Evolutionary conservation across 1,140 invertebrate species (phyloP).

Genomic region (Zaprionus taronus): DNA sequence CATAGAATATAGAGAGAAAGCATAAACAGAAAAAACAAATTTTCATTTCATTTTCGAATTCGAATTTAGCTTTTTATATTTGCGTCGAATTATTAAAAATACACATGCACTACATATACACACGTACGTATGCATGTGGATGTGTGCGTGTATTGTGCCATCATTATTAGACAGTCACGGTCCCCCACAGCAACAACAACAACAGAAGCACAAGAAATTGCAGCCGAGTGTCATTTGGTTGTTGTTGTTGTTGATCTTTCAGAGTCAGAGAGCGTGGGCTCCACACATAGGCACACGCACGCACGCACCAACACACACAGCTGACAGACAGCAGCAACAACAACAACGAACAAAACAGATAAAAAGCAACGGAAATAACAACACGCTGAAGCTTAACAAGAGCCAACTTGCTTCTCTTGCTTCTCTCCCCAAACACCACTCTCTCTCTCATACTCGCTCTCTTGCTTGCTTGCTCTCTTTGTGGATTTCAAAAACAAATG

Average conservation of each 20-base stretch:
- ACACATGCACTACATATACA: conserved; percentile 15
- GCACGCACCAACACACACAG: conserved; percentile 13
- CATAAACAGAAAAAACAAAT: conserved; percentile 17
- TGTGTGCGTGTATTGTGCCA: conserved; percentile 19
- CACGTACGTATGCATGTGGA: background rate
- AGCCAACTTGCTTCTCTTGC: conserved; percentile 3
- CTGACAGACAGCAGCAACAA: conserved; percentile 16
- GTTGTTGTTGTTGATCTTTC: conserved; percentile 53
- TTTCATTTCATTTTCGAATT: conserved; percentile 43
- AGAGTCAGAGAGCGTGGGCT: conserved; percentile 46
- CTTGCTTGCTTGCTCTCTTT: conserved; percentile 22
- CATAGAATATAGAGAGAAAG: conserved; percentile 38
- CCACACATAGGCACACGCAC: conserved; percentile 10
- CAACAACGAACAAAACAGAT: conserved; percentile 41
- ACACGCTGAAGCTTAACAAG: conserved; percentile 15
- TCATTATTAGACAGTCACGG: conserved; percentile 43
- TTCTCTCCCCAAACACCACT: background rate
- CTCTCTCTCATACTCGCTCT: background rate
- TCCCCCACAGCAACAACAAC: conserved; percentile 26
- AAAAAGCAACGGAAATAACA: conserved; percentile 40
- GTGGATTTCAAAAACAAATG: conserved; percentile 18
- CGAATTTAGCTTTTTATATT: conserved; percentile 14
- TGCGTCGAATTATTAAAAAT: conserved; percentile 26
- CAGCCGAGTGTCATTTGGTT: conserved; percentile 53
- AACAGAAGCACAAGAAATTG: conserved; percentile 36